Base-by-base conservation (phyloP, 2,113 vertebrate species). In the Halichoeres trimaculatus region DNA sequence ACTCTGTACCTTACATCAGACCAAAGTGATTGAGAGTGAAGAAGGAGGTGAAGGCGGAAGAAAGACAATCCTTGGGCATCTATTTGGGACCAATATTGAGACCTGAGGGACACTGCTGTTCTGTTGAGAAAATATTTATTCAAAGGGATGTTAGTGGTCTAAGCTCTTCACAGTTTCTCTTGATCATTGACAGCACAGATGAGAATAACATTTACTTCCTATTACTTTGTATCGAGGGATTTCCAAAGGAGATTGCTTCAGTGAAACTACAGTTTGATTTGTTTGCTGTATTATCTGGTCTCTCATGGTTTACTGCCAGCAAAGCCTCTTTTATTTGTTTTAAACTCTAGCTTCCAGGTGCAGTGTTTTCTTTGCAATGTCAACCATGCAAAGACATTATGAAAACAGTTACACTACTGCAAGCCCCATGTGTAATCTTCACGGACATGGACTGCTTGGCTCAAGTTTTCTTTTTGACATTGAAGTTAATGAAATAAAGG, bases 1-100 rank as follows among this genome's bases (percentile, higher is more conserved):
- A 53, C 61, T 70, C 76, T 75, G 60, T 83, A 84, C 80, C 76
- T 89, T 82, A 77, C 60, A 74, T 85, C 68, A 81, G 69, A 86
- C 56, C 1, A 51, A 70, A 55, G 70, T 85, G 62, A 83, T 60
- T 41, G 55, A 67, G 35, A 38, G 26, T n/a, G 24, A 23, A 48
- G 34, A 53, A 48, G 20, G 40, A 24, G 62, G 51, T 22, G 9
- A 78, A n/a, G 22, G 64, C 71, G 66, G 68, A 63, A 70, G 59
- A 60, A 51, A 63, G 23, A 43, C 24, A 53, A 63, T 36, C 71
- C 30, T 41, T 13, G 2, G 17, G 57, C 12, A 8, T 71, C 36
- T 65, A 24, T 86, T 19, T 35, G 35, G 52, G 50, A 24, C 24
- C 63, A 47, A 10, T 76, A 56, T 79, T 65, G 30, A 47, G 40